A percentile compares a stretch with the other conserved stretches of the same genome.
Conservation (phyloP, 2,888 invertebrate species). For the Heliconius ismenius region DNA sequence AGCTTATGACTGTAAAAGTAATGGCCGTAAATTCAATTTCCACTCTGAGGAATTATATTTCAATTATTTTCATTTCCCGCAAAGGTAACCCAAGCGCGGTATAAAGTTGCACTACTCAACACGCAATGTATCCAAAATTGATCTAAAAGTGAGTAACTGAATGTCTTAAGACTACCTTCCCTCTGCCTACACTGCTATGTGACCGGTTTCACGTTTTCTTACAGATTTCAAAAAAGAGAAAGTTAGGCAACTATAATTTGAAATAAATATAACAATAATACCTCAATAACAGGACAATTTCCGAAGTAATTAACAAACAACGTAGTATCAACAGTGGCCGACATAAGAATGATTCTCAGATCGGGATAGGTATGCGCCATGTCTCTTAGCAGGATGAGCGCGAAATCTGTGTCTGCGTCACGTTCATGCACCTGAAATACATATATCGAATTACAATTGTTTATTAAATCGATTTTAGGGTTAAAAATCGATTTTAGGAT, state of each 20-base stretch:
- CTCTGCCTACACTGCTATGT: not conserved
- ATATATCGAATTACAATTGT: not conserved
- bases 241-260: not conserved
- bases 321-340: conserved; percentile 97
- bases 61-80: not conserved
- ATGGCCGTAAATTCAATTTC: not conserved
- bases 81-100: not conserved
- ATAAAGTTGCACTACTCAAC: not conserved
- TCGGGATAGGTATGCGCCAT: conserved; percentile 97
- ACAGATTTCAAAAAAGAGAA: not conserved
- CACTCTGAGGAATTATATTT: not conserved
- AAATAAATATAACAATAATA: conserved; percentile 42
- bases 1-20: not conserved
- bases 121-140: not conserved
- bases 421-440: conserved; percentile 79
- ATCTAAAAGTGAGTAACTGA: not conserved
- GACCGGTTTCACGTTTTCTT: too few relatives aligned
- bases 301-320: conserved; percentile 96
- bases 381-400: conserved; percentile 95
- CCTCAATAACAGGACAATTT: conserved; percentile 93
- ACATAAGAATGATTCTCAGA: conserved; percentile 96
- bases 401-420: conserved; percentile 97
- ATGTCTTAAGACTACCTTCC: not conserved
- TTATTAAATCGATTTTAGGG: too few relatives aligned
- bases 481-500: too few relatives aligned